These are phyloP conservation scores for Strigamia transsilvanica DNA, from an alignment of 2,888 invertebrate species.

Conservation along the genomic window DNA sequence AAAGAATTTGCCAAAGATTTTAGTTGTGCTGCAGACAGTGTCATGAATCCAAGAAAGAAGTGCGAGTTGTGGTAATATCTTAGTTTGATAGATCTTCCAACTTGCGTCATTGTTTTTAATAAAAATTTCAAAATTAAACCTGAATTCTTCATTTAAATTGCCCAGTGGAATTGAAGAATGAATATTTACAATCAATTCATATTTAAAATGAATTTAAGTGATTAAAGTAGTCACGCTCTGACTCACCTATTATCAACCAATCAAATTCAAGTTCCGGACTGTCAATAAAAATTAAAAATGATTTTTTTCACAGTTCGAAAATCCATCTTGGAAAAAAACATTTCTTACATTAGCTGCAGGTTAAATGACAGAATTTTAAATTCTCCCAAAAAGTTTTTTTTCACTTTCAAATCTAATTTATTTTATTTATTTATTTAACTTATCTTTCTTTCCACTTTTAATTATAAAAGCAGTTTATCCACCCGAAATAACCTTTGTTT, in stretches of 20 bases:
- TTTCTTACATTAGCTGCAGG: too few relatives aligned
- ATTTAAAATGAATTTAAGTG: not conserved
- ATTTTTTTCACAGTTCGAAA: not conserved
- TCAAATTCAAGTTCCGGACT: not conserved
- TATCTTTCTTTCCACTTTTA: not conserved
- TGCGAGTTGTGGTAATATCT: constrained; percentile 47
- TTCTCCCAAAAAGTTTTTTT: not conserved
- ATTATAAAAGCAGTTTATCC: not conserved
- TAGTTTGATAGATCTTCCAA: not conserved
- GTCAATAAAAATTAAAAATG: not conserved
- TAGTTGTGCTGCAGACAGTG: not conserved
- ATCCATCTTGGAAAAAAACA: not conserved
- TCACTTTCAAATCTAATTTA: not conserved
- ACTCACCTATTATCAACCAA: not conserved
- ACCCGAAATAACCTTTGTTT: not conserved
- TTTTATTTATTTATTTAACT: not conserved
- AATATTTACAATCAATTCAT: not conserved
- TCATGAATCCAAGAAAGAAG: constrained; percentile 22
- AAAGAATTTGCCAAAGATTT: constrained; percentile 48
- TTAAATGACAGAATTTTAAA: not conserved
- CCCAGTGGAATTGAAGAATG: not conserved
- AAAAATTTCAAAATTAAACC: not conserved
- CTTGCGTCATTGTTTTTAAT: not conserved
- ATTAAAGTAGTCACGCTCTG: not conserved
- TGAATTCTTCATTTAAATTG: not conserved